These are phyloP conservation scores for Drosophila limbata DNA, from an alignment of 2,888 invertebrate genomes.

Conservation along the genomic window DNA sequence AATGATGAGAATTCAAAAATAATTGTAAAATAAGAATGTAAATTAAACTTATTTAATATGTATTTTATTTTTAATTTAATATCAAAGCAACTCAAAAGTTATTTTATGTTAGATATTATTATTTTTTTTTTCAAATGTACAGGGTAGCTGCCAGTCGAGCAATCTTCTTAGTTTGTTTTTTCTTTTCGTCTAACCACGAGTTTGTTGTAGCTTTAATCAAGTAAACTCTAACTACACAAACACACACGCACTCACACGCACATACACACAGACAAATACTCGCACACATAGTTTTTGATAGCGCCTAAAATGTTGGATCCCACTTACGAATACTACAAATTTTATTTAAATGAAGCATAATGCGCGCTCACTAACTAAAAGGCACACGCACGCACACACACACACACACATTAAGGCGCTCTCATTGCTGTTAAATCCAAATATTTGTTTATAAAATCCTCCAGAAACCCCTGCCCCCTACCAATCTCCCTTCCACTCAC, in stretches of 20 bases:
- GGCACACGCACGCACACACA: slow-evolving; percentile 11
- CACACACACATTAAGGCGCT: slow-evolving; percentile 9
- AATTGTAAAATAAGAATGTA: no score
- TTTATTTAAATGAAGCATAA: slow-evolving; percentile 60
- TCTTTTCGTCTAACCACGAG: not conserved
- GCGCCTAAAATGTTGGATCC: slow-evolving; percentile 37
- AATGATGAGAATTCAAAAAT: no score
- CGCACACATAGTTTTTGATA: slow-evolving; percentile 13
- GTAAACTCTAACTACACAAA: slow-evolving; percentile 25
- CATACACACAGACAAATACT: not conserved
- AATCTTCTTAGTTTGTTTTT: not conserved
- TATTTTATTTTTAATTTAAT: no score
- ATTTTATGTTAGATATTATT: no score
- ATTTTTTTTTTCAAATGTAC: not conserved
- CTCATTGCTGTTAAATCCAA: slow-evolving; percentile 71
- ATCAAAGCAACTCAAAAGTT: no score
- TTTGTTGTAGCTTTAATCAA: slow-evolving; percentile 34
- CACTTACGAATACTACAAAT: slow-evolving; percentile 48
- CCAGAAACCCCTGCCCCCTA: slow-evolving; percentile 20
- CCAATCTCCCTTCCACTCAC: not conserved
- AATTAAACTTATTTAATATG: no score
- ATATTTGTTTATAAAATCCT: slow-evolving; percentile 75
- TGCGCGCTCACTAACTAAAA: slow-evolving; percentile 39
- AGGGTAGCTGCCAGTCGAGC: slow-evolving; percentile 11
- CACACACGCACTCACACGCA: slow-evolving; percentile 1